Evolutionary conservation across 2,797 vertebrate species (phyloP).

Genomic region (Sebastiscus tertius): DNA sequence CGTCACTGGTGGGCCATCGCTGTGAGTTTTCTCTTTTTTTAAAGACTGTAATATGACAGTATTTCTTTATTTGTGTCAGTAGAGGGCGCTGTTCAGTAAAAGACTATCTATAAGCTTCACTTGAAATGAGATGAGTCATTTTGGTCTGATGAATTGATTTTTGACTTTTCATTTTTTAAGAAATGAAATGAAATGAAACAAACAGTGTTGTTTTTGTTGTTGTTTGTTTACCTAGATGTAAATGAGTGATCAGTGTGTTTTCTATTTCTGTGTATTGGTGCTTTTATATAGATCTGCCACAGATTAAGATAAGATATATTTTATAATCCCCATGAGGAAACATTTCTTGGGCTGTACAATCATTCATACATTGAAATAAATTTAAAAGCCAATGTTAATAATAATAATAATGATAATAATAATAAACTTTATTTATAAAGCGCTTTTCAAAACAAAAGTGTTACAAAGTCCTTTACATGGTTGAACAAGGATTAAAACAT

Average conservation of each 20-base stretch:
- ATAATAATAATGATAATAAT: no score
- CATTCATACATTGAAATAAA: not conserved
- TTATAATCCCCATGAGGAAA: not conserved
- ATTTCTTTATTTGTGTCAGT: not conserved
- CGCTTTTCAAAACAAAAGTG: not conserved
- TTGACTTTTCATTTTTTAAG: no score
- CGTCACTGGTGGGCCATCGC: constrained; percentile 97
- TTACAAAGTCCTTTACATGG: no score
- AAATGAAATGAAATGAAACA: no score
- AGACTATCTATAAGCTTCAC: not conserved
- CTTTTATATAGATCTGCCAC: not conserved
- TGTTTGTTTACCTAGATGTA: not conserved
- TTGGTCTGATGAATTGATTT: not conserved
- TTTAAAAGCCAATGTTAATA: not conserved
- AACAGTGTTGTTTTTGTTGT: not conserved
- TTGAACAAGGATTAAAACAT: no score
- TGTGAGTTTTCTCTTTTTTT: constrained; percentile 76
- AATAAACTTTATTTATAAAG: not conserved
- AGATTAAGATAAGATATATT: not conserved
- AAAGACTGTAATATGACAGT: rapidly evolving
- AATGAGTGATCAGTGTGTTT: not conserved
- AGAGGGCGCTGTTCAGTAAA: not conserved
- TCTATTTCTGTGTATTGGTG: not conserved
- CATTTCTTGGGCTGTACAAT: not conserved
- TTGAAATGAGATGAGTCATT: not conserved